These are phyloP conservation scores for Scelioninae gen. 2 DNA, from an alignment of 2,888 invertebrate species.

Conservation along the genomic window DNA sequence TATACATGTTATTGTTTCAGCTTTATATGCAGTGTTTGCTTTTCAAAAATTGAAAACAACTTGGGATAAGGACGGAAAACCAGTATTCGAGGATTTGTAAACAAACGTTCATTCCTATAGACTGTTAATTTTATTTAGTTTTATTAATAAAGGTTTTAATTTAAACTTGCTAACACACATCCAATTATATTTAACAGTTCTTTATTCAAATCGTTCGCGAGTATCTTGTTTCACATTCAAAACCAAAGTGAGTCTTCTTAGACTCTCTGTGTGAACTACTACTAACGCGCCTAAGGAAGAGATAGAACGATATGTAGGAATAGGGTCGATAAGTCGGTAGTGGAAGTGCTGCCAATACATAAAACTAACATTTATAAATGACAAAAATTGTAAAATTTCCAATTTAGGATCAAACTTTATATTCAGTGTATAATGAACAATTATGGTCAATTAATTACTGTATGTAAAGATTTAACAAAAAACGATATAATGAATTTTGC, in stretches of 20 bases:
- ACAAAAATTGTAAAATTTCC: conserved; percentile 2
- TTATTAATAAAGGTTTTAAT: too few relatives aligned
- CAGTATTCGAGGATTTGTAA: conserved; percentile 75
- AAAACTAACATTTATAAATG: neutral
- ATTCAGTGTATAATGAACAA: conserved; percentile 2
- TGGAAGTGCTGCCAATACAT: neutral
- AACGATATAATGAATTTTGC: neutral
- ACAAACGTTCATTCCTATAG: neutral
- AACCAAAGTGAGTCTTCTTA: too few relatives aligned
- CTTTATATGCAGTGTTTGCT: conserved; percentile 88
- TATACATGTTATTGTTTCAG: conserved; percentile 76
- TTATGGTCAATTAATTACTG: neutral
- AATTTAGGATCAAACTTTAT: conserved; percentile 8
- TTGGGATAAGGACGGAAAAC: conserved; percentile 81
- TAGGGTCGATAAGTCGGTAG: too few relatives aligned
- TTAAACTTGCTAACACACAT: too few relatives aligned
- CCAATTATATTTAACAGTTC: too few relatives aligned
- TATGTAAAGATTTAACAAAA: neutral
- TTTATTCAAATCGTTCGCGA: too few relatives aligned
- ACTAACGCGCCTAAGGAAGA: too few relatives aligned
- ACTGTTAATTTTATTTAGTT: too few relatives aligned
- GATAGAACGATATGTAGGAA: too few relatives aligned
- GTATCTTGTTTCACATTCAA: too few relatives aligned
- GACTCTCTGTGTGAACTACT: too few relatives aligned
- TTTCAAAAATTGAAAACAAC: conserved; percentile 86